Percentiles rank a stretch among this genome's conserved stretches.
Conservation (phyloP, 2,797 vertebrate genomes). For the Chaetophractus vellerosus region DNA sequence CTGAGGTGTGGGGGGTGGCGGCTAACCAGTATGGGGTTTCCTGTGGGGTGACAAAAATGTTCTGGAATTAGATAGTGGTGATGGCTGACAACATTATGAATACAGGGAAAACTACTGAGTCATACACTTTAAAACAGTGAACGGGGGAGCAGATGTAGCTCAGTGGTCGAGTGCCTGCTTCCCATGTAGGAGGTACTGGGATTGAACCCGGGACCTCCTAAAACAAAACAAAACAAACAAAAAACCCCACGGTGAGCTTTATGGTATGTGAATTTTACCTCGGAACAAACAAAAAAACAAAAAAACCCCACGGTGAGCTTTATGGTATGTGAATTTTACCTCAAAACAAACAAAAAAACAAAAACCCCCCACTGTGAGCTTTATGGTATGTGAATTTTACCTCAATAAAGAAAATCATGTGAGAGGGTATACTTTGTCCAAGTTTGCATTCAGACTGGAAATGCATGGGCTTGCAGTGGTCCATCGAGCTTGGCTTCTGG, state of each 20-base stretch:
- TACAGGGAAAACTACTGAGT: background rate
- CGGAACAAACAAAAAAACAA: no score
- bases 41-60: background rate
- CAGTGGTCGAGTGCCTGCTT: no score
- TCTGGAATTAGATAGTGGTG: background rate
- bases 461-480: background rate
- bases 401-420: constrained; percentile 9
- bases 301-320: no score
- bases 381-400: background rate
- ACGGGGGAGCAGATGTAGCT: no score
- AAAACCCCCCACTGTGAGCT: no score
- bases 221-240: no score
- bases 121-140: background rate
- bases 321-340: background rate
- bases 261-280: background rate
- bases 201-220: no score
- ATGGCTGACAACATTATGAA: background rate
- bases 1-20: background rate
- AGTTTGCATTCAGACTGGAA: background rate
- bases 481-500: background rate
- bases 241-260: no score
- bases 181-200: no score
- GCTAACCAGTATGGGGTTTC: background rate
- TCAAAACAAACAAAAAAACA: background rate
- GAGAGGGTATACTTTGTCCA: background rate